Evolutionary conservation across 2,797 vertebrate species (phyloP), one percentile per base, ranked within the genome.

Genomic region (Ceryle rudis): DNA sequence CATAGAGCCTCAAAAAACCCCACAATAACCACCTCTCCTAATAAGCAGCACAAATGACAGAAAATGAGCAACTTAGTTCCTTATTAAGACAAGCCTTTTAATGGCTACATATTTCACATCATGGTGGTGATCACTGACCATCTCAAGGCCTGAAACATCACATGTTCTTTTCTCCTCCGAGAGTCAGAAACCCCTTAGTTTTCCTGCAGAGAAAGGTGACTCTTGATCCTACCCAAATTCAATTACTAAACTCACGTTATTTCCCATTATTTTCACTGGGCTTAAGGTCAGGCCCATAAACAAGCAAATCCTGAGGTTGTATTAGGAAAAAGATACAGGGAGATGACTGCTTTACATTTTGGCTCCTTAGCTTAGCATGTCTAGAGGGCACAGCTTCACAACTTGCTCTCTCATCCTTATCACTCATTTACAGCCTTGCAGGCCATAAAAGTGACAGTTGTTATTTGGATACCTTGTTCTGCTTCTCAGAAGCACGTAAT

Each of bases 371-470:
- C 21, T 75, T n/a, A 75, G n/a, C 1, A 1, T 35, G 42, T 49
- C 75, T 72, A 17, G 70, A 94, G 47, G 37, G 39, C 47, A 75
- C 18, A 49, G 57, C 71, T 93, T 86, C 71, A 64, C 69, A 85
- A 80, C 23, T 49, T 49, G 37, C n/a, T 75, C 25, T 83, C 54
- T 31, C 9, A 14, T 65, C 3, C 4, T 81, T 91, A 95, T 87
- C 84, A 89, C 62, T 81, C 33, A 57, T 78, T 85, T 74, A 77
- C 47, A 77, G 39, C 41, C 46, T 85, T 57, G 10, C 9, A 51
- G 70, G 52, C 47, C 52, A 28, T 55, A 67, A 70, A 64, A 60
- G 20, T 1, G 14, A 54, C n/a, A 33, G 11, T 4, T 66, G 49
- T 47, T 91, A 17, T 65, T 67, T 73, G 37, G 52, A 33, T 41